Percentiles rank a stretch among this genome's conserved stretches.
These are phyloP conservation scores for Oscheius onirici DNA, from an alignment of 2,888 invertebrate genomes.

Conservation along the genomic window DNA sequence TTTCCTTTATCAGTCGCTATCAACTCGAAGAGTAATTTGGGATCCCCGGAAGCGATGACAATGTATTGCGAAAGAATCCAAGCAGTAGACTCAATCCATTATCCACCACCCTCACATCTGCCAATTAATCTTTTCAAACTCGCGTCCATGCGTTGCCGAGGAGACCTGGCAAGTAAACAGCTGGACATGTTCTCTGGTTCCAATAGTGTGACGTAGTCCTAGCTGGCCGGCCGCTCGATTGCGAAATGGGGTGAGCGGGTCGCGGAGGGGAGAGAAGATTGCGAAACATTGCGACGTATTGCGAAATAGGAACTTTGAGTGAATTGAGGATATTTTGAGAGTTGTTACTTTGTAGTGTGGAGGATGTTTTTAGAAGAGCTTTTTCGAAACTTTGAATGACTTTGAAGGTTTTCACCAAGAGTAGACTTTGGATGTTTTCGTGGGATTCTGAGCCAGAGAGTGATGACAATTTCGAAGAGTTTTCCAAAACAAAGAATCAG, in stretches of 20 bases:
- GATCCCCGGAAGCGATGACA: slow-evolving; percentile 13
- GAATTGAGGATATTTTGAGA: no score
- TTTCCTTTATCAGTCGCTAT: background rate
- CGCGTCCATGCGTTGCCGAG: slow-evolving; percentile 12
- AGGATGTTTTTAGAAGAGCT: no score
- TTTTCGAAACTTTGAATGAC: no score
- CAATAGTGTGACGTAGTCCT: background rate
- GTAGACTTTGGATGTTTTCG: no score
- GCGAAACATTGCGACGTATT: background rate
- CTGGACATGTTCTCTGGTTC: slow-evolving; percentile 8
- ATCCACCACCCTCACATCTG: background rate
- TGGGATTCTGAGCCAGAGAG: no score
- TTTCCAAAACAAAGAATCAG: no score
- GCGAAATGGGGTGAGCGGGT: slow-evolving; percentile 14
- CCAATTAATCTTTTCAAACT: background rate
- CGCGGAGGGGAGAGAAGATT: background rate
- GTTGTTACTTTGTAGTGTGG: no score
- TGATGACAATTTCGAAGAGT: no score
- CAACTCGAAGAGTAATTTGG: background rate
- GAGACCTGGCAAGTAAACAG: background rate
- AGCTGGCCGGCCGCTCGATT: background rate
- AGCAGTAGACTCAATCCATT: background rate
- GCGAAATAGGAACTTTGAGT: background rate
- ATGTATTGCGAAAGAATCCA: slow-evolving; percentile 1
- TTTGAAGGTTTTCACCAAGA: no score